These are phyloP conservation scores for Helicoverpa zea DNA, from an alignment of 1,140 invertebrate species.

Conservation along the genomic window DNA sequence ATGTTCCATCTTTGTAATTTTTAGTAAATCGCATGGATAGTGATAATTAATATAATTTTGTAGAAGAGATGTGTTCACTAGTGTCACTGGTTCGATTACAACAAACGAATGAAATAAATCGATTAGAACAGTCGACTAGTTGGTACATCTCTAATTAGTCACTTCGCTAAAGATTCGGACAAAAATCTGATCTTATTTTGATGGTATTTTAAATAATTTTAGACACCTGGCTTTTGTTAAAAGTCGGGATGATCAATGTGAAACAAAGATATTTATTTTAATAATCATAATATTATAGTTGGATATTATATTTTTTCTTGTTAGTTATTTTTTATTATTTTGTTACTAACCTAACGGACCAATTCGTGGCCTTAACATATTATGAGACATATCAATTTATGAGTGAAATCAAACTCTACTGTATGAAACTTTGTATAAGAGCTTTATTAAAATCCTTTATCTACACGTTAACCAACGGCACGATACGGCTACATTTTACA, in stretches of 20 bases:
- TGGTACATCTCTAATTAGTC: constrained; percentile 31
- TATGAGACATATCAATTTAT: constrained; percentile 43
- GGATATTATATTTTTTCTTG: constrained; percentile 34
- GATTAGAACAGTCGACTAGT: constrained; percentile 1
- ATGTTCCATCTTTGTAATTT: constrained; percentile 49
- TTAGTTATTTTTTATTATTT: constrained; percentile 50
- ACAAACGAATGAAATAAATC: neutral
- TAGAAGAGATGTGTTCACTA: constrained; percentile 16
- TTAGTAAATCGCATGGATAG: constrained; percentile 27
- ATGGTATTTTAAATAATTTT: constrained; percentile 14
- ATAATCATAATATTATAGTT: constrained; percentile 22
- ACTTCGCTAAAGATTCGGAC: constrained; percentile 2
- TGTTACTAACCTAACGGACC: constrained; percentile 54
- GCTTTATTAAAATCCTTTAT: constrained; percentile 48
- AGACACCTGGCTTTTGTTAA: constrained; percentile 6
- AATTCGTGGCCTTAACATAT: constrained; percentile 56
- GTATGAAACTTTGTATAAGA: constrained; percentile 48
- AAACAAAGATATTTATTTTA: constrained; percentile 40
- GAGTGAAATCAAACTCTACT: constrained; percentile 43
- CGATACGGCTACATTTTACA: constrained; percentile 45
- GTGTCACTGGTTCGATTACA: neutral
- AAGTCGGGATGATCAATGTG: constrained; percentile 8
- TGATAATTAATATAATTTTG: constrained; percentile 31
- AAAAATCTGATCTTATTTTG: constrained; percentile 19
- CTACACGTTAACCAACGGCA: constrained; percentile 43